Conservation (phyloP, 2,797 vertebrate species). For the Hafferia zeledoni region DNA sequence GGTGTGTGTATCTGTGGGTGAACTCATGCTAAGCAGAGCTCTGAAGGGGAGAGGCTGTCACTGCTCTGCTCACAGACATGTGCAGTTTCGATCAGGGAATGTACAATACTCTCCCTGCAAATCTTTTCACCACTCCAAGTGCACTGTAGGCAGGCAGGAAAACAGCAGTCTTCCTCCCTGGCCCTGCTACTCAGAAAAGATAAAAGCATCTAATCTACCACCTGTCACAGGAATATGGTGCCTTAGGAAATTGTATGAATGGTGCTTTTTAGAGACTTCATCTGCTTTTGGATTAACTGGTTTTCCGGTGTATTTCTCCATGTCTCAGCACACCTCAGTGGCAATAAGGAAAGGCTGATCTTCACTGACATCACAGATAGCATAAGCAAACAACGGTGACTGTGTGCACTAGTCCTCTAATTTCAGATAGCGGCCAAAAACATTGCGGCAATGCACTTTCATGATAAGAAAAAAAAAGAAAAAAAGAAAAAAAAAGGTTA, state of each 20-base stretch:
- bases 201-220: not conserved
- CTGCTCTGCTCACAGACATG: not conserved
- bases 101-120: not conserved
- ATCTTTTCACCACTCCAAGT: not conserved
- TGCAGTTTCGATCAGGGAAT: not conserved
- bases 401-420: not conserved
- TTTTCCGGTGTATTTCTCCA: not conserved
- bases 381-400: not conserved
- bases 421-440: not conserved
- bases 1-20: conserved; percentile 36
- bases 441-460: not conserved
- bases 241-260: fast-evolving
- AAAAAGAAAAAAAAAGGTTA: not conserved
- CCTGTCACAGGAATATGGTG: not conserved
- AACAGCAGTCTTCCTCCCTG: not conserved
- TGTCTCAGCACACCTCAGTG: not conserved
- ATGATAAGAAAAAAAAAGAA: not conserved
- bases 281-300: not conserved
- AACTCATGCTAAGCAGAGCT: not conserved
- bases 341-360: not conserved
- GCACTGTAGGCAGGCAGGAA: fast-evolving
- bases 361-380: not conserved
- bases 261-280: not conserved
- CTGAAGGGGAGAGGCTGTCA: fast-evolving
- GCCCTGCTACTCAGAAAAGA: not conserved